Percentiles rank a stretch among this genome's conserved stretches.
phyloP scores from a whole-genome alignment of 2,888 invertebrate species.

The Philereme vetulata region DNA sequence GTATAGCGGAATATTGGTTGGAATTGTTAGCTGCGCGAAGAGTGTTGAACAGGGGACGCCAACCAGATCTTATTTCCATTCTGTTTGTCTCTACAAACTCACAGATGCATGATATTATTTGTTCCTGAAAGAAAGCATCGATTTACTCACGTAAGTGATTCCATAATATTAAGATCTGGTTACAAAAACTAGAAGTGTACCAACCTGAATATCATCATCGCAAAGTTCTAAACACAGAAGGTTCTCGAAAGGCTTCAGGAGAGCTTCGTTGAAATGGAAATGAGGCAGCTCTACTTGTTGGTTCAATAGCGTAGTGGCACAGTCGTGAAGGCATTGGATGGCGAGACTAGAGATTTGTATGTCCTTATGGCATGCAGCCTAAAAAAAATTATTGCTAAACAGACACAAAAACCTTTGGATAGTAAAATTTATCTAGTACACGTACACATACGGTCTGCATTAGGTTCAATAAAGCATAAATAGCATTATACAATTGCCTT shows the following conservation, averaged over 20 bases:
- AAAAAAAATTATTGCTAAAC: constrained; percentile 19
- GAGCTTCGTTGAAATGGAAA: constrained; percentile 97
- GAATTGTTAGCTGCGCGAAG: constrained; percentile 92
- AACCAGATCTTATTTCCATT: constrained; percentile 96
- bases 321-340: constrained; percentile 95
- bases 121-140: constrained; percentile 83
- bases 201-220: constrained; percentile 95
- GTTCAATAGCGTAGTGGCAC: constrained; percentile 93
- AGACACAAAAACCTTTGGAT: too few species aligned
- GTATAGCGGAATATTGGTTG: constrained; percentile 88
- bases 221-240: constrained; percentile 96
- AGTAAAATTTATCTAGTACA: too few species aligned
- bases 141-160: neutral
- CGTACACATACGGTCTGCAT: too few species aligned
- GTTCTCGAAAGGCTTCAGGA: constrained; percentile 97
- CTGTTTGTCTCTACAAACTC: constrained; percentile 98
- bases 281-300: constrained; percentile 95
- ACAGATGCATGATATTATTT: constrained; percentile 96
- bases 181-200: neutral
- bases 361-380: constrained; percentile 96
- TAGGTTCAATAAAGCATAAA: neutral
- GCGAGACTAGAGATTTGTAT: constrained; percentile 94
- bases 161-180: neutral
- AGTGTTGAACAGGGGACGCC: constrained; percentile 97
- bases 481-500: neutral